Evolutionary conservation across 2,888 invertebrate genomes (phyloP).

Genomic region (Netelia virgata): DNA sequence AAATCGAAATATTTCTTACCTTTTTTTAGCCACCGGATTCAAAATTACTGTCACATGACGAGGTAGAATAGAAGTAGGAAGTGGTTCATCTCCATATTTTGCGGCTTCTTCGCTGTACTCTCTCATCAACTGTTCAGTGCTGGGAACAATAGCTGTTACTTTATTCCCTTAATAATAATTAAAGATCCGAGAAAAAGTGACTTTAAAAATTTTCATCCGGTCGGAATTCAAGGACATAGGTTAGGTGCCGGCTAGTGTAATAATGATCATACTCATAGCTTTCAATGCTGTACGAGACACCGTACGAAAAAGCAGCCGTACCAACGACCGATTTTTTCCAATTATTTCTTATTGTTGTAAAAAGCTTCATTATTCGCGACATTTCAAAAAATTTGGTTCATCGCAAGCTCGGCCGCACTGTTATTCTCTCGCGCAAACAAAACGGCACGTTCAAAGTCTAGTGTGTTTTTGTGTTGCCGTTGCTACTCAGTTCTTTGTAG

Average conservation of each 20-base stretch:
- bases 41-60: constrained; percentile 94
- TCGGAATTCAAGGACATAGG: constrained; percentile 33
- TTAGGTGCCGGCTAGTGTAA: constrained; percentile 45
- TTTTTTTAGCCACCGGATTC: constrained; percentile 95
- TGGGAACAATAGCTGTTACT: constrained; percentile 82
- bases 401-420: too few species aligned
- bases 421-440: not conserved
- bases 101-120: constrained; percentile 92
- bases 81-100: constrained; percentile 89
- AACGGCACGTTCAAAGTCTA: not conserved
- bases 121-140: constrained; percentile 92
- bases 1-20: constrained; percentile 89
- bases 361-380: constrained; percentile 86
- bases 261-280: constrained; percentile 89
- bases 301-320: constrained; percentile 89
- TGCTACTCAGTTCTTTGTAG: too few species aligned
- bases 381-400: constrained; percentile 48
- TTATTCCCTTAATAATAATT: not conserved
- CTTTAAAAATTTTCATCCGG: not conserved
- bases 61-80: constrained; percentile 87
- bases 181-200: constrained; percentile 29
- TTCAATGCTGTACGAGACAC: constrained; percentile 89
- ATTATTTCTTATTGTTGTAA: constrained; percentile 90
- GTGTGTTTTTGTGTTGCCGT: too few species aligned
- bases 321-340: constrained; percentile 96